Evolutionary conservation across 2,888 invertebrate species (phyloP).

Genomic region (Chrysomela aeneicollis): DNA sequence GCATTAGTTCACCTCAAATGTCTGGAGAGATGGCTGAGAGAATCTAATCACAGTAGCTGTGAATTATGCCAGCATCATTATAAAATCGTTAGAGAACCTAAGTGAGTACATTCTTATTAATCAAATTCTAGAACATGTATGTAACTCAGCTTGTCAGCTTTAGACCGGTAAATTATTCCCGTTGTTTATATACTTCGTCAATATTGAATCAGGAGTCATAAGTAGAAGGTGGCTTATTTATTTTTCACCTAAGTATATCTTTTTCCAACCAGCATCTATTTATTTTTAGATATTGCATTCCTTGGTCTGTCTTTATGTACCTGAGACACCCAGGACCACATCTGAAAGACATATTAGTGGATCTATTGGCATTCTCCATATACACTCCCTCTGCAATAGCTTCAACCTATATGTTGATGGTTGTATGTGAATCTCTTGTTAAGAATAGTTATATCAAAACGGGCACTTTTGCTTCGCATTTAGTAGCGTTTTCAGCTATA

Average conservation of each 20-base stretch:
- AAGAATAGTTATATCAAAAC: constrained; percentile 49
- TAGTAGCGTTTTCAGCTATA: constrained; percentile 57
- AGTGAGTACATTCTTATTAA: constrained; percentile 42
- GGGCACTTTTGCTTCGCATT: constrained; percentile 52
- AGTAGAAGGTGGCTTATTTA: too few species aligned
- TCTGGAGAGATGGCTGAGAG: constrained; percentile 67
- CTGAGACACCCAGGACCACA: constrained; percentile 60
- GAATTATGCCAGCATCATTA: constrained; percentile 68
- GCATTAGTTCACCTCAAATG: constrained; percentile 67
- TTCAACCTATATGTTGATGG: constrained; percentile 60
- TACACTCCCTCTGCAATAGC: constrained; percentile 65
- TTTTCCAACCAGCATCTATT: too few species aligned
- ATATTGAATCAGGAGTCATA: too few species aligned
- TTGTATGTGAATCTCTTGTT: constrained; percentile 57
- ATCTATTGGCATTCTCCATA: constrained; percentile 62
- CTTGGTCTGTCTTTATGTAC: constrained; percentile 59
- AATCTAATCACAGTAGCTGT: constrained; percentile 64
- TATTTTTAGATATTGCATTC: constrained; percentile 35
- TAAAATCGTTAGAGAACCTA: constrained; percentile 61
- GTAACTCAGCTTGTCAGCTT: too few species aligned
- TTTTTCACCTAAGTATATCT: too few species aligned
- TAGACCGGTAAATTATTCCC: too few species aligned
- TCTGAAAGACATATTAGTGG: constrained; percentile 61
- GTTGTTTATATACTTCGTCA: too few species aligned
- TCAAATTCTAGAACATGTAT: too few species aligned